These are phyloP conservation scores for Hemibagrus guttatus DNA, from an alignment of 2,797 vertebrate species.

Conservation along the genomic window DNA sequence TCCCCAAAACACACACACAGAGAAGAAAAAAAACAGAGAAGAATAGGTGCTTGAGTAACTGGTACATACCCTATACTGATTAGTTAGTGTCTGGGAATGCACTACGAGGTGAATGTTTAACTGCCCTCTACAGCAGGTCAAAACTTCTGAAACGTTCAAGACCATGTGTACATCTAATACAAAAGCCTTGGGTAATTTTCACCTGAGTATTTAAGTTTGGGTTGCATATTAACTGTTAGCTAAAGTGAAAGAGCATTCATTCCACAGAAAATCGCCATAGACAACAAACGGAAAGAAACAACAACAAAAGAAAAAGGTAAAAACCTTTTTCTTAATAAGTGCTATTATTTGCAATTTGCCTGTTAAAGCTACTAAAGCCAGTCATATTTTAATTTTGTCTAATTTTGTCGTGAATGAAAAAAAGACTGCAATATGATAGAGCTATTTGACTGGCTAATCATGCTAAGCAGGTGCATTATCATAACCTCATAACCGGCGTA, in stretches of 20 bases:
- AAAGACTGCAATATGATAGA: not conserved
- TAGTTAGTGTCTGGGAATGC: conserved; percentile 62
- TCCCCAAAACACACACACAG: not conserved
- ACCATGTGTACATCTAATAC: not conserved
- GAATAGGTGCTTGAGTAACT: not conserved
- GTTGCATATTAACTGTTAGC: conserved; percentile 6
- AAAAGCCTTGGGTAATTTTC: not conserved
- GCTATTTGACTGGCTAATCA: not conserved
- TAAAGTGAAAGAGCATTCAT: not conserved
- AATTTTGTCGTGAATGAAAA: not conserved
- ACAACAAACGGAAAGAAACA: no score
- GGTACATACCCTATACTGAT: conserved; percentile 11
- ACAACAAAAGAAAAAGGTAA: no score
- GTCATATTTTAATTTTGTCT: not conserved
- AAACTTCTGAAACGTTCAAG: not conserved
- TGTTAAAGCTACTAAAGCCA: not conserved
- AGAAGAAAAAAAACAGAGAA: no score
- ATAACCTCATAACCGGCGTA: not conserved
- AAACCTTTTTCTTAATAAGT: not conserved
- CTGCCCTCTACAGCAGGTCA: conserved; percentile 61
- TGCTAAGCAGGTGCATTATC: not conserved
- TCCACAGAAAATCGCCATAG: not conserved
- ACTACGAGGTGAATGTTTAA: conserved; percentile 74
- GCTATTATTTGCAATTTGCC: not conserved
- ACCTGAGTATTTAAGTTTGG: not conserved